These are phyloP conservation scores for Brachyhypopomus occidentalis DNA, from an alignment of 2,113 vertebrate genomes.

Conservation along the genomic window DNA sequence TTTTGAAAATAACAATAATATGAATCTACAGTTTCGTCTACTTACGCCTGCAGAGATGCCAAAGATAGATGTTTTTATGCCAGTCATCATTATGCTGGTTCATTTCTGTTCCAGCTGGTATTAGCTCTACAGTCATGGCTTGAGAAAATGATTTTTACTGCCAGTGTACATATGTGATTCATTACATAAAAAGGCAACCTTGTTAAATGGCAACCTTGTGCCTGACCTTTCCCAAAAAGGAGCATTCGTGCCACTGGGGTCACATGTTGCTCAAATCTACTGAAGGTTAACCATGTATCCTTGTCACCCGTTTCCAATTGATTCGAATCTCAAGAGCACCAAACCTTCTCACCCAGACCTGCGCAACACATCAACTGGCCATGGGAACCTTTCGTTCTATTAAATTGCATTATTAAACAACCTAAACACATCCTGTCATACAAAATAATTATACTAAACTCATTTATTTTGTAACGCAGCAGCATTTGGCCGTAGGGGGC, in stretches of 20 bases:
- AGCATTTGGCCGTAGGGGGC: no score
- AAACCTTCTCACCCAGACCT: no score
- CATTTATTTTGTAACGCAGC: no score
- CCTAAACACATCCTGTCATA: no score
- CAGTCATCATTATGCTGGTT: background rate
- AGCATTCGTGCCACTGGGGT: background rate
- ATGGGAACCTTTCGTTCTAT: no score
- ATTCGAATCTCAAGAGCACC: no score
- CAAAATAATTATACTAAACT: no score
- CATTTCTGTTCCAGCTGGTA: background rate
- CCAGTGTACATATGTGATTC: background rate
- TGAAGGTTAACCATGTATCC: background rate
- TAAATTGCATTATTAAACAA: no score
- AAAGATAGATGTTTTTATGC: background rate
- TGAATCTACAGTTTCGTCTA: background rate
- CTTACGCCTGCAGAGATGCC: background rate
- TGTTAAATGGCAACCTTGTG: background rate
- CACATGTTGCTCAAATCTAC: background rate
- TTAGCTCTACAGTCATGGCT: background rate
- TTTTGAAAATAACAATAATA: background rate
- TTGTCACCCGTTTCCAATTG: background rate
- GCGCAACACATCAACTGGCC: no score
- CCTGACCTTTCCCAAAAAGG: background rate
- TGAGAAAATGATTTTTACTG: conserved; percentile 3
- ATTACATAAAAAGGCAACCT: background rate